A percentile compares a stretch with the other conserved stretches of the same genome.
These are phyloP conservation scores for Anthopleura sola DNA, from an alignment of 64 coral and sea anemone genomes.

Conservation along the genomic window DNA sequence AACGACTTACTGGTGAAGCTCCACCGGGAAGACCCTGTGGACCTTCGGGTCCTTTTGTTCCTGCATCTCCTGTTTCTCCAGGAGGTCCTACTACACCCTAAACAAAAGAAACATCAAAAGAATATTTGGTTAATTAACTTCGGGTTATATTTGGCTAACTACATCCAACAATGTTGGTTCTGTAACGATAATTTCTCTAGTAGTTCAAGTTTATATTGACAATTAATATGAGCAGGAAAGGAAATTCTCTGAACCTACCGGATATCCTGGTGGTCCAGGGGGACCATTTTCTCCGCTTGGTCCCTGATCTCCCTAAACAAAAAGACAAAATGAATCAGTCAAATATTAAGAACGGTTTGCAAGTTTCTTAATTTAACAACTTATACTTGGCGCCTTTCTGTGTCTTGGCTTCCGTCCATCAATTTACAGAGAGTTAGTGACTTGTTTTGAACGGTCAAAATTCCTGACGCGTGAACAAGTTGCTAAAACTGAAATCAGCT, in stretches of 20 bases:
- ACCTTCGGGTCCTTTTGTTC: neutral
- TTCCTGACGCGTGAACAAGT: no score
- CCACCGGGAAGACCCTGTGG: constrained; percentile 17
- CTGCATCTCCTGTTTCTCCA: neutral
- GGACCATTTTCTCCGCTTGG: neutral
- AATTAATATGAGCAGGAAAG: neutral
- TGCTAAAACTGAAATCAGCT: no score
- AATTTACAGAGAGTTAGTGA: no score
- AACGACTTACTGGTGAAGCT: neutral
- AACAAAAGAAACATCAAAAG: neutral
- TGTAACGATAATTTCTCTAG: neutral
- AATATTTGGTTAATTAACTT: no score
- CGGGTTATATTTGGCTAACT: no score
- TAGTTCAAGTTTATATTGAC: neutral
- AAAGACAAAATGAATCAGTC: neutral
- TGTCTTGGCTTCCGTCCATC: neutral
- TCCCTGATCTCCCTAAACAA: constrained; percentile 12
- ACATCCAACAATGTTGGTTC: no score
- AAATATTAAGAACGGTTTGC: neutral
- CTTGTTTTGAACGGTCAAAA: no score
- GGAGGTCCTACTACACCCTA: constrained; percentile 15
- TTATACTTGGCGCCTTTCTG: neutral
- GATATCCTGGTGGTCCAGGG: neutral
- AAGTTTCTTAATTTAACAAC: no score
- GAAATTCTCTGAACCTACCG: neutral